phyloP scores from a whole-genome alignment of 2,797 vertebrate species.

The Danio choprae region DNA sequence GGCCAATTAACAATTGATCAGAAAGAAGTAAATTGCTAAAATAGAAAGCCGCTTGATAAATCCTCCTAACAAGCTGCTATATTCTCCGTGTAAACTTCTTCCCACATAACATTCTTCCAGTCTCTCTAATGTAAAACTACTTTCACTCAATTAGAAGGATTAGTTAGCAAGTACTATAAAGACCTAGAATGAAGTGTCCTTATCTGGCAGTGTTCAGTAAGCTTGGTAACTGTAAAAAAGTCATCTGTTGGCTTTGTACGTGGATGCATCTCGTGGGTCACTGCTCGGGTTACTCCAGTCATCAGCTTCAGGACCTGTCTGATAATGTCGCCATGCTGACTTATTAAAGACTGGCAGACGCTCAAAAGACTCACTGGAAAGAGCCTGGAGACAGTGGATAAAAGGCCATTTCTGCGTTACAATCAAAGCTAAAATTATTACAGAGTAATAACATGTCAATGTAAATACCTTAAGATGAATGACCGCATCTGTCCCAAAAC shows the following conservation, averaged over 20 bases:
- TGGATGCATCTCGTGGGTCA: slow-evolving; percentile 86
- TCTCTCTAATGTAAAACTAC: slow-evolving; percentile 3
- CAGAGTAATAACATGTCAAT: not conserved
- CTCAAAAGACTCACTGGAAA: slow-evolving; percentile 90
- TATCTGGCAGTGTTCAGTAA: slow-evolving; percentile 3
- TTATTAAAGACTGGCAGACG: slow-evolving; percentile 90
- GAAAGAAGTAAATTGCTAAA: not conserved
- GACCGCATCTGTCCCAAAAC: slow-evolving; percentile 86
- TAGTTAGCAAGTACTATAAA: not conserved
- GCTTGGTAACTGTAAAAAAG: slow-evolving; percentile 6
- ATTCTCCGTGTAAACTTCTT: no score
- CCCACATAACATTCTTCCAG: not conserved
- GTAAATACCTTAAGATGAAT: slow-evolving; percentile 88
- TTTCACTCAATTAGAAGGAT: not conserved
- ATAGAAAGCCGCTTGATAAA: not conserved
- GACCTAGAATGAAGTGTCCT: not conserved
- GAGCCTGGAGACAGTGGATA: slow-evolving; percentile 71
- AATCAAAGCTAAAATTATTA: not conserved
- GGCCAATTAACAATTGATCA: not conserved
- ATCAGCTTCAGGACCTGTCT: slow-evolving; percentile 87
- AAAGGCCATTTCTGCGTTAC: not conserved
- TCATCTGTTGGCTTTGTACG: slow-evolving; percentile 82
- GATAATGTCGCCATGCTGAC: slow-evolving; percentile 90
- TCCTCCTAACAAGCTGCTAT: not conserved
- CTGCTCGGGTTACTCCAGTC: slow-evolving; percentile 92